Percentiles rank a stretch among this genome's conserved stretches.
phyloP scores from a whole-genome alignment of 1,140 invertebrate genomes.

The Augochlora pura region DNA sequence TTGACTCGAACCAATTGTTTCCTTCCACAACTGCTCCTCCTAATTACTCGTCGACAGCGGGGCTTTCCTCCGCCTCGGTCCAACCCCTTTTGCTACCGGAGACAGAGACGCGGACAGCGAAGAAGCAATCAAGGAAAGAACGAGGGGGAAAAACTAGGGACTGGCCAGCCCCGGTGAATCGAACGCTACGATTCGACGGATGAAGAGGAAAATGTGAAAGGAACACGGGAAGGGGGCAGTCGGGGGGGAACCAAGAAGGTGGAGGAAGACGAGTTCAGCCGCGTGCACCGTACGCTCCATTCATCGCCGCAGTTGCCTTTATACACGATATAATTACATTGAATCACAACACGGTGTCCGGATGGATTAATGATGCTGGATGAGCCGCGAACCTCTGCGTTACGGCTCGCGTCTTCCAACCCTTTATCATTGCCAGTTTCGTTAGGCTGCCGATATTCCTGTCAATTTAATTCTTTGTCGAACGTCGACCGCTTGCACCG shows the following conservation, averaged over 20 bases:
- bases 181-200: conserved; percentile 50
- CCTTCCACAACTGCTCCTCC: conserved; percentile 61
- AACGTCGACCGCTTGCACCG: too few species aligned
- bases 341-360: conserved; percentile 15
- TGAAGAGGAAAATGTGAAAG: not conserved
- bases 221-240: not conserved
- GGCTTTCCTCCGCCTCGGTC: conserved; percentile 32
- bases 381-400: not conserved
- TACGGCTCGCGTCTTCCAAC: not conserved
- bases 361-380: conserved; percentile 13
- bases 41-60: conserved; percentile 60
- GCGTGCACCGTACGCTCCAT: not conserved
- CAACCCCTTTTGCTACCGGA: conserved; percentile 4
- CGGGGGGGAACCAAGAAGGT: not conserved
- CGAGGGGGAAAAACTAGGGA: conserved; percentile 10
- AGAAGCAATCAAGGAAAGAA: conserved; percentile 56
- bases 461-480: too few species aligned
- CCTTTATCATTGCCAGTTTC: not conserved
- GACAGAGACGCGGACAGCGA: conserved; percentile 43
- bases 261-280: not conserved
- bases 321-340: conserved; percentile 22
- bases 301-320: not conserved
- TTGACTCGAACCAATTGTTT: conserved; percentile 61
- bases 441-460: not conserved
- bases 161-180: conserved; percentile 41